Conservation (phyloP, 23 tunicate genomes). For the Ciona savignyi region DNA sequence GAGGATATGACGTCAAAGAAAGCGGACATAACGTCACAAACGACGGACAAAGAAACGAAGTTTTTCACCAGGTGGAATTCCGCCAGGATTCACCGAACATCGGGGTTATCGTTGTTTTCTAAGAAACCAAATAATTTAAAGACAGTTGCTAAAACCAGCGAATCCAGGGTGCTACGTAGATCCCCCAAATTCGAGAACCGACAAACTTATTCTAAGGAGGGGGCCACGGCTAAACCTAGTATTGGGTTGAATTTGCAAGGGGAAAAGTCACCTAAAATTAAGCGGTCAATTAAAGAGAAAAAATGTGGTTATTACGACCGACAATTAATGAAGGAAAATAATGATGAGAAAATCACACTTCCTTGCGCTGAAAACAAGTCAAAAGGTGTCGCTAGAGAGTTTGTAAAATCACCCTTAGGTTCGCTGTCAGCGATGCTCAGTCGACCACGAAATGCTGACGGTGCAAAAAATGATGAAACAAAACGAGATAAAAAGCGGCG, state of each 20-base stretch:
- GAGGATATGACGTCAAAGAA: neutral
- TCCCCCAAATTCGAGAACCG: neutral
- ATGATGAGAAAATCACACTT: neutral
- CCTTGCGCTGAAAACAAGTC: neutral
- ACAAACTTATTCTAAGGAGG: neutral
- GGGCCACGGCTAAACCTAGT: neutral
- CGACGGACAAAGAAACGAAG: neutral
- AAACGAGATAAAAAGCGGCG: neutral
- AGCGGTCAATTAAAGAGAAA: neutral
- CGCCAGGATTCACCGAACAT: neutral
- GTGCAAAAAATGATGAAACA: neutral
- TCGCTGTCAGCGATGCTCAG: conserved; percentile 3
- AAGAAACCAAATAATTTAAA: neutral
- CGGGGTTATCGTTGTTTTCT: neutral
- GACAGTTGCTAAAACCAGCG: neutral
- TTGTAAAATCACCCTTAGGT: neutral
- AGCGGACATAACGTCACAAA: neutral
- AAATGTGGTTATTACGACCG: neutral
- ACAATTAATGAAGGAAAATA: neutral
- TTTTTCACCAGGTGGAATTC: neutral
- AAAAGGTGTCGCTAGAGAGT: neutral
- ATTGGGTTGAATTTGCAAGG: neutral
- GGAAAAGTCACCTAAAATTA: neutral
- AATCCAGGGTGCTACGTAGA: neutral
- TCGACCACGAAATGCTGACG: neutral